Evolutionary conservation across 2,113 vertebrate genomes (phyloP), one percentile per base, ranked within the genome.

Genomic region (Syngnathus floridae): DNA sequence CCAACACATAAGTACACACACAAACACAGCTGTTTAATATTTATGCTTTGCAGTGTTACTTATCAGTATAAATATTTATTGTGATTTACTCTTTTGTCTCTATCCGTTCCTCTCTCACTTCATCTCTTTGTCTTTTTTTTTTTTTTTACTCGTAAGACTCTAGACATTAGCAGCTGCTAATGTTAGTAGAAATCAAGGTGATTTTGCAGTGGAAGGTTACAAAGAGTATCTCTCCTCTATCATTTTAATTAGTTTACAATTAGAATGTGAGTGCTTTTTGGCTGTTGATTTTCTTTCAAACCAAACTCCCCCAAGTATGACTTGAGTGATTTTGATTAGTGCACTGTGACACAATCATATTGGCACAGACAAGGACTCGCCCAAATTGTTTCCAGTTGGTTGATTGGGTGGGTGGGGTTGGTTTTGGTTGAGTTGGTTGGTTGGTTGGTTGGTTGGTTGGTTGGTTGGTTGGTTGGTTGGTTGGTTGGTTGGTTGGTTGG

Each of bases 61-160:
- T 87, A 85, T 90, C 75, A 84, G 86, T 84, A 86, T 90, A 89
- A 90, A 89, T 91, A 91, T 91, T 90, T 90, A 90, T 90, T 87
- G 84, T 87, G 88, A 90, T 90, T 90, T 89, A 88, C 78, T 89
- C 79, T 80, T 87, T 77, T 76, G 83, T 86, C 77, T 71, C 59
- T 64, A 74, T 82, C 66, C 72, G 58, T 84, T 75, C 79, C 57
- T 74, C 59, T 62, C 64, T 62, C 60, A 37, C 71, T 31, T 70
- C 68, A 57, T 68, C 74, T 69, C 59, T 61, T 22, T 60, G 17
- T 7, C 67, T 65, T 65, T 69, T 66, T 71, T 72, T 76, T 54
- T 56, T 46, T 26, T 36, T 31, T 36, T 58, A 56, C 86, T 77
- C 83, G 22, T 59, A 86, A 83, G 86, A 81, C 66, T 55, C 65